Evolutionary conservation across 2,797 vertebrate genomes (phyloP).

Genomic region (Sorex maritimensis): DNA sequence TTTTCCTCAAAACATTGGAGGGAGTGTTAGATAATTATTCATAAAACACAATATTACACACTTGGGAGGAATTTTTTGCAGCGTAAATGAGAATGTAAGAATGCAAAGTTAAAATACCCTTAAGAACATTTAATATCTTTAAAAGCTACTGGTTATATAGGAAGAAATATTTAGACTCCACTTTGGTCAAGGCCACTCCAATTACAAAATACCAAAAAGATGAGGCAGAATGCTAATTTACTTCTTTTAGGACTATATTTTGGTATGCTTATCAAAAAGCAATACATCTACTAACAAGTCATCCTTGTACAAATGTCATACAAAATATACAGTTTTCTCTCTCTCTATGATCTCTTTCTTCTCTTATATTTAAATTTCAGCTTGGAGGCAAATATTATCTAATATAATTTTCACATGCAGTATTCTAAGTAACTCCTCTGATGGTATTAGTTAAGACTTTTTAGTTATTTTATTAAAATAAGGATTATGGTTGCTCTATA

Average conservation of each 20-base stretch:
- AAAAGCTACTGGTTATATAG: no score
- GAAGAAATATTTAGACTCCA: no score
- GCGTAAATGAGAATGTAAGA: background rate
- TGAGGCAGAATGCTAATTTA: background rate
- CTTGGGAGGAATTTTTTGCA: background rate
- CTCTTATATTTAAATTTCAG: slow-evolving; percentile 28
- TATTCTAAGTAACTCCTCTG: background rate
- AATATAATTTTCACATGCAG: background rate
- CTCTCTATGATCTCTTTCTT: slow-evolving; percentile 3
- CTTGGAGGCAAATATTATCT: background rate
- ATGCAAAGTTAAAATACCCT: background rate
- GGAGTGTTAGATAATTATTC: background rate
- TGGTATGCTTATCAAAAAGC: slow-evolving; percentile 1
- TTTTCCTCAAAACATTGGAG: background rate
- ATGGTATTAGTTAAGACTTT: background rate
- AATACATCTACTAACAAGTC: background rate
- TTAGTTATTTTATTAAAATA: background rate
- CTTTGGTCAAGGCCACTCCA: background rate
- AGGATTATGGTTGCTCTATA: slow-evolving; percentile 34
- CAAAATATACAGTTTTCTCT: slow-evolving; percentile 36
- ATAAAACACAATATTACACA: background rate
- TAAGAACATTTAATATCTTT: background rate
- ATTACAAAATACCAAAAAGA: background rate
- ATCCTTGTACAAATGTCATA: background rate
- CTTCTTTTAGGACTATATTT: background rate